Evolutionary conservation across 2,797 vertebrate species (phyloP).

Genomic region (Protosalanx chinensis): DNA sequence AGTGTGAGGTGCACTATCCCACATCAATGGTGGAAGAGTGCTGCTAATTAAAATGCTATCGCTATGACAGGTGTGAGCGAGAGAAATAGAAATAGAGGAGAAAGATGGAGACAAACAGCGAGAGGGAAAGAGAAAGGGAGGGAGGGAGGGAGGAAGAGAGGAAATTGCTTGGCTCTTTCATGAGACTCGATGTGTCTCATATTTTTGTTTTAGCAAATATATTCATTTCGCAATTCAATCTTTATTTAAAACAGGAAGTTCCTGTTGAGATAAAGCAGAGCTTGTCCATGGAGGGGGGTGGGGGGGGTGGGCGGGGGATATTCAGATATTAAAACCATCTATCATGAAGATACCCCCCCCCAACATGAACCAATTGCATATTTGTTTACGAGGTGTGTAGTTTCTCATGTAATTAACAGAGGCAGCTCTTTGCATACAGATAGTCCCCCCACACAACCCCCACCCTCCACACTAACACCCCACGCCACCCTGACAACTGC

Average conservation of each 20-base stretch:
- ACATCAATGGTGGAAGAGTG: constrained; percentile 52
- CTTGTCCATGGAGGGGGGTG: constrained; percentile 14
- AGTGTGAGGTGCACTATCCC: constrained; percentile 52
- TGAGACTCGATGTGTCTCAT: constrained; percentile 20
- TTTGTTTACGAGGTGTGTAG: constrained; percentile 15
- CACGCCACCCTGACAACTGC: not conserved
- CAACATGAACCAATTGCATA: constrained; percentile 20
- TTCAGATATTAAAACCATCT: constrained; percentile 43
- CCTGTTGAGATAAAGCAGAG: constrained; percentile 40
- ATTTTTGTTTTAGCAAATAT: constrained; percentile 17
- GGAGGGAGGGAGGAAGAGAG: constrained; percentile 5
- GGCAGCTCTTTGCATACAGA: not conserved
- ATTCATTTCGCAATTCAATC: constrained; percentile 38
- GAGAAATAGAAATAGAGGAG: constrained; percentile 24
- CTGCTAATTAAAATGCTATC: constrained; percentile 64
- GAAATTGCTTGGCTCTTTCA: constrained; percentile 28
- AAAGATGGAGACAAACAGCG: constrained; percentile 55
- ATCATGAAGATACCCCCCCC: constrained; percentile 20
- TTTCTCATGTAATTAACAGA: constrained; percentile 41
- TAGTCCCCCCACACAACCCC: not conserved
- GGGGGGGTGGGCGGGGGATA: no score
- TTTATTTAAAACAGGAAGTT: constrained; percentile 35
- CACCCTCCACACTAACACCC: not conserved
- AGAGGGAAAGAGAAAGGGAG: constrained; percentile 32
- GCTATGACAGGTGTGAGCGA: constrained; percentile 60